These are phyloP conservation scores for Gobiocypris rarus DNA, from an alignment of 2,113 vertebrate genomes.

Conservation along the genomic window DNA sequence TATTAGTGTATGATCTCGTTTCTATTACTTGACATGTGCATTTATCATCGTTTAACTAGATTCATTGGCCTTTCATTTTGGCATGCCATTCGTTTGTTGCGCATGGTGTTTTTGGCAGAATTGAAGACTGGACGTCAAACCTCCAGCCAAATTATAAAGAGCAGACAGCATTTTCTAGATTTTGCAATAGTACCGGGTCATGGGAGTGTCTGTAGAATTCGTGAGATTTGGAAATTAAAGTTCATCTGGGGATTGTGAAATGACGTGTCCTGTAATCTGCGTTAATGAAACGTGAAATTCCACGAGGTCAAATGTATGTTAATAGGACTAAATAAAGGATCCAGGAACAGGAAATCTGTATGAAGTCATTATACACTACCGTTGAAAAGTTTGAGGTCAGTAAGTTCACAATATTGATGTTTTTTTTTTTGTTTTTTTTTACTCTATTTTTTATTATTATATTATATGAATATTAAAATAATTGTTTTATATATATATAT, in stretches of 20 bases:
- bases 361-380: neutral
- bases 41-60: neutral
- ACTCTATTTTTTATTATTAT: too few species aligned
- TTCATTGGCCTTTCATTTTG: neutral
- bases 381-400: neutral
- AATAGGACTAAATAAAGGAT: neutral
- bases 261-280: neutral
- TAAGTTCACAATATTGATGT: neutral
- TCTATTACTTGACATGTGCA: neutral
- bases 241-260: slow-evolving; percentile 17
- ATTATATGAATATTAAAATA: too few species aligned
- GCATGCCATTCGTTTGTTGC: neutral
- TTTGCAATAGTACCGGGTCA: neutral
- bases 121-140: neutral
- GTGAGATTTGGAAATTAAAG: slow-evolving; percentile 9
- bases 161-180: neutral
- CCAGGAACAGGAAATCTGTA: neutral
- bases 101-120: neutral
- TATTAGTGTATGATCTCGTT: neutral
- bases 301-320: neutral
- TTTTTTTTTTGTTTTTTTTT: too few species aligned
- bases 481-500: too few species aligned
- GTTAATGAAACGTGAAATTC: neutral
- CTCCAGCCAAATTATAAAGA: neutral
- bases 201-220: neutral